These are phyloP conservation scores for Sphaeridia pumilis DNA, from an alignment of 2,888 invertebrate species.

Conservation along the genomic window DNA sequence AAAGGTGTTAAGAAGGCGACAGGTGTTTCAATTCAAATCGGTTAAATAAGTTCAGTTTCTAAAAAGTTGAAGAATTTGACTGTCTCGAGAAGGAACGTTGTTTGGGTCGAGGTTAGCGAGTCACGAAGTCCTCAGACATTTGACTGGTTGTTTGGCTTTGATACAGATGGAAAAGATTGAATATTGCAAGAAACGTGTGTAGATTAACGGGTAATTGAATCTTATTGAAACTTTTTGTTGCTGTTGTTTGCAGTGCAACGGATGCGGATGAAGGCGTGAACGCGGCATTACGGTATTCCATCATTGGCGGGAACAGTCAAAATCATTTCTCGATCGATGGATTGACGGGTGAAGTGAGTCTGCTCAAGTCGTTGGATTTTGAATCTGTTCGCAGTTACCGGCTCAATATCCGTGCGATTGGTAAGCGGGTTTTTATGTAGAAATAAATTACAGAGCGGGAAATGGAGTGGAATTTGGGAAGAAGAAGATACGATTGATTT, in stretches of 20 bases:
- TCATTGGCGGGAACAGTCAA: slow-evolving; percentile 89
- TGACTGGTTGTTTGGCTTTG: no score
- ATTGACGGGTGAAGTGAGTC: slow-evolving; percentile 74
- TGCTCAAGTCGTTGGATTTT: slow-evolving; percentile 74
- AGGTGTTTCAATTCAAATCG: no score
- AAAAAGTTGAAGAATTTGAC: no score
- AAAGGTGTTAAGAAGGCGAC: no score
- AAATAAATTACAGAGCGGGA: not conserved
- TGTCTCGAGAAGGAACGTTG: no score
- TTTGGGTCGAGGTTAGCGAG: no score
- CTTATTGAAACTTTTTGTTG: slow-evolving; percentile 11
- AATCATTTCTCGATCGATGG: slow-evolving; percentile 91
- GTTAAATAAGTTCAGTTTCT: no score
- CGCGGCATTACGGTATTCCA: slow-evolving; percentile 83
- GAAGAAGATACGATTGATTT: not conserved
- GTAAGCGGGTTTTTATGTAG: slow-evolving; percentile 38
- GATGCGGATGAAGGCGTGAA: slow-evolving; percentile 89
- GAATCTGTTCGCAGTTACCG: slow-evolving; percentile 75
- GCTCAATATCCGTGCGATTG: slow-evolving; percentile 81
- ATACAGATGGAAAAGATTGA: no score
- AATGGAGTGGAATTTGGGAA: not conserved
- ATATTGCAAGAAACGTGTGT: no score
- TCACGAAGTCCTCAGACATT: no score
- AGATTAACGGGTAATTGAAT: no score
- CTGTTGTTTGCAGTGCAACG: slow-evolving; percentile 51